Conservation (phyloP, 2,797 vertebrate species). For the Parauchenoglanis ngamensis region DNA sequence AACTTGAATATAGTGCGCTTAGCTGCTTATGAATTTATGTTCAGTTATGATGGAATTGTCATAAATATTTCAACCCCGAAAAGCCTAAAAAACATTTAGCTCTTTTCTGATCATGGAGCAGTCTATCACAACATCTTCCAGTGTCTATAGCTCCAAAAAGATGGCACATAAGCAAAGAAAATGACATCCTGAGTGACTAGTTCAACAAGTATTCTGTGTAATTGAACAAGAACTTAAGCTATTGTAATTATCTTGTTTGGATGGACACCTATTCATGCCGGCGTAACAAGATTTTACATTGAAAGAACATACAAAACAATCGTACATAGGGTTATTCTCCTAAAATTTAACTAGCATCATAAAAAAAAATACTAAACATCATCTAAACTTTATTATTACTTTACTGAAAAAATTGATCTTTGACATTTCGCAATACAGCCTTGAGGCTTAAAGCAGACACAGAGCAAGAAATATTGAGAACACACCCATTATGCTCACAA, state of each 20-base stretch:
- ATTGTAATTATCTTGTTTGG: neutral
- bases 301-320: too few species aligned
- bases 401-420: neutral
- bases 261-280: neutral
- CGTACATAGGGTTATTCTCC: too few species aligned
- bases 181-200: neutral
- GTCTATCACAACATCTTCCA: neutral
- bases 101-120: neutral
- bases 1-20: too few species aligned
- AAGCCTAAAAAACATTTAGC: neutral
- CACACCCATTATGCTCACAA: neutral
- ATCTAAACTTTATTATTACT: neutral
- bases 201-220: neutral
- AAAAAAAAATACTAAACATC: neutral
- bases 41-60: neutral
- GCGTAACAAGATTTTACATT: neutral
- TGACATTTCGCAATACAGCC: neutral
- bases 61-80: neutral
- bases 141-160: neutral
- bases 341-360: too few species aligned
- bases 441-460: neutral
- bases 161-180: neutral
- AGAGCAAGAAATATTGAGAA: neutral
- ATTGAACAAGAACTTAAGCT: neutral
- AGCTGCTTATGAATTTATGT: too few species aligned